These are phyloP conservation scores for Drosophila serrata DNA, from an alignment of 1,140 invertebrate genomes.

Conservation along the genomic window DNA sequence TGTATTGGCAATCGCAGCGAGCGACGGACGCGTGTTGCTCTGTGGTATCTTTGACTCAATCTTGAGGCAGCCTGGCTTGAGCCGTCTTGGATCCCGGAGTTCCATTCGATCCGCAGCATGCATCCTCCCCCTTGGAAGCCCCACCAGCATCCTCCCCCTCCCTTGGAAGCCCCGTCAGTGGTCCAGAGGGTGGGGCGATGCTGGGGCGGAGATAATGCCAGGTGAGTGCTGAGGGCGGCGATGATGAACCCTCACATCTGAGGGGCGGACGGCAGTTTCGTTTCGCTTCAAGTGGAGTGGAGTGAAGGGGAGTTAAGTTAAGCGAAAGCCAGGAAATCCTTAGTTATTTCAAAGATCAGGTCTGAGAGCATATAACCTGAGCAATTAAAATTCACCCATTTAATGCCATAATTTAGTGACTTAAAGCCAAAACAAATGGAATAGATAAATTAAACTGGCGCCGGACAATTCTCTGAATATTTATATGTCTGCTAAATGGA, in stretches of 20 bases:
- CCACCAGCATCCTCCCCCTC: not conserved
- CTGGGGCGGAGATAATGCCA: slow-evolving; percentile 42
- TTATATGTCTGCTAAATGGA: slow-evolving; percentile 54
- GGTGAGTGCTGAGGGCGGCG: slow-evolving; percentile 53
- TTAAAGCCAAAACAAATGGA: slow-evolving; percentile 32
- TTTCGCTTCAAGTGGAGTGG: slow-evolving; percentile 8
- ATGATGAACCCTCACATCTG: slow-evolving; percentile 46
- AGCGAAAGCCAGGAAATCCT: slow-evolving; percentile 27
- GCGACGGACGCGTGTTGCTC: slow-evolving; percentile 60
- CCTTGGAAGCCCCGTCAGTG: not conserved
- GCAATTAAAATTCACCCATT: slow-evolving; percentile 40
- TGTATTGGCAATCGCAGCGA: slow-evolving; percentile 38
- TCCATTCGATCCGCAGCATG: slow-evolving; percentile 41
- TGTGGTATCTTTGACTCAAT: slow-evolving; percentile 67
- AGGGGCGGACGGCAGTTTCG: slow-evolving; percentile 53
- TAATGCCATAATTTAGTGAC: slow-evolving; percentile 37
- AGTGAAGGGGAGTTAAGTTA: not conserved
- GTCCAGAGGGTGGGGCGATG: slow-evolving; percentile 34
- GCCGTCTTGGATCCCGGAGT: slow-evolving; percentile 23
- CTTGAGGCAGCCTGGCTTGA: slow-evolving; percentile 41
- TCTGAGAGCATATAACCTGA: slow-evolving; percentile 17
- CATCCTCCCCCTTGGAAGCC: slow-evolving; percentile 8
- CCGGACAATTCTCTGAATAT: slow-evolving; percentile 46
- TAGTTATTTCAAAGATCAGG: slow-evolving; percentile 16
- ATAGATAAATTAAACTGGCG: slow-evolving; percentile 40